Evolutionary conservation across 2,113 vertebrate genomes (phyloP).

Genomic region (Barbus barbus): DNA sequence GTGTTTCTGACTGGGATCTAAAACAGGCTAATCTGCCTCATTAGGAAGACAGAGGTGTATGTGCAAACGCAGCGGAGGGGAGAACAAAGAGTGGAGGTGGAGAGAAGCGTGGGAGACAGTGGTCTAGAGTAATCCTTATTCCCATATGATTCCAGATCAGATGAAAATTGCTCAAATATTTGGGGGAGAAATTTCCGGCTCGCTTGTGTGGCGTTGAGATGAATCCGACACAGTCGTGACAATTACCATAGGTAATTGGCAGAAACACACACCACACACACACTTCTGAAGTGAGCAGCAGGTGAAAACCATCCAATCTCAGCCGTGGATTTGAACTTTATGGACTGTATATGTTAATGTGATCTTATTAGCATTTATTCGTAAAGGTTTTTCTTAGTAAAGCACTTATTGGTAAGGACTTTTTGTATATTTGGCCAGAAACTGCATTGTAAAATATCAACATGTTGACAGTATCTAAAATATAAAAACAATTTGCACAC

Average conservation of each 20-base stretch:
- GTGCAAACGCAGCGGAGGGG: neutral
- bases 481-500: too few relatives aligned
- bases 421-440: too few relatives aligned
- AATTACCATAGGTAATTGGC: constrained; percentile 16
- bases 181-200: constrained; percentile 14
- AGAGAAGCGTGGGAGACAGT: constrained; percentile 18
- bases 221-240: constrained; percentile 12
- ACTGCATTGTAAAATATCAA: too few relatives aligned
- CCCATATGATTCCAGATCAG: constrained; percentile 45
- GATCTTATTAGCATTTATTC: neutral
- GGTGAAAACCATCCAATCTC: neutral
- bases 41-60: constrained; percentile 40
- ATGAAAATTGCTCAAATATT: constrained; percentile 52
- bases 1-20: constrained; percentile 22
- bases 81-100: constrained; percentile 42
- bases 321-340: neutral
- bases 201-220: constrained; percentile 37
- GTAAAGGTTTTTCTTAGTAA: neutral
- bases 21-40: constrained; percentile 40
- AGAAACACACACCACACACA: neutral
- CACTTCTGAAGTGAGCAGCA: constrained; percentile 11
- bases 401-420: too few relatives aligned
- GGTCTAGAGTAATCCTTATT: constrained; percentile 51
- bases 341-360: neutral
- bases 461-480: too few relatives aligned